A percentile compares a stretch with the other conserved stretches of the same genome.
These are phyloP conservation scores for Peromyscus nudipes DNA, from an alignment of 2,797 vertebrate species.

Conservation along the genomic window DNA sequence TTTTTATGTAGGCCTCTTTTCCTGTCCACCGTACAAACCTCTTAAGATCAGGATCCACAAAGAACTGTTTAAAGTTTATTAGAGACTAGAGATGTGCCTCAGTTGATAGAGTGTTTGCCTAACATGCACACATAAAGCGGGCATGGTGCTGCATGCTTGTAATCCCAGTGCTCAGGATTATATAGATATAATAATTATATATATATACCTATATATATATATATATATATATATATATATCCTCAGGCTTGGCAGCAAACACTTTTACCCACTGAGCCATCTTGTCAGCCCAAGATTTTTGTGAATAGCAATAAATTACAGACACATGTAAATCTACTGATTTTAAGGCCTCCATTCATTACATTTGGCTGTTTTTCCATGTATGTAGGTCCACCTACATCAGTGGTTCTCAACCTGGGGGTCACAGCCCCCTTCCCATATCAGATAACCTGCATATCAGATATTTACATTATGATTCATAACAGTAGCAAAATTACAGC, in stretches of 20 bases:
- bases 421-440: not conserved
- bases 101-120: not conserved
- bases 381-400: too few species aligned
- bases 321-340: not conserved
- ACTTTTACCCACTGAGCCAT: not conserved
- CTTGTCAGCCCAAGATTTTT: not conserved
- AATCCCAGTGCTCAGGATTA: not conserved
- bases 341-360: not conserved
- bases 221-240: too few species aligned
- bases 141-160: not conserved
- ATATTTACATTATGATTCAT: not conserved
- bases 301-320: not conserved
- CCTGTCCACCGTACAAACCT: not conserved
- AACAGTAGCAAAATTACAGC: not conserved
- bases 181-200: too few species aligned
- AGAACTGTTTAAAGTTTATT: not conserved
- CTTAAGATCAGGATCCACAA: not conserved
- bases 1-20: conserved; percentile 1
- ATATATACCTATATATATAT: too few species aligned
- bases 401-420: not conserved
- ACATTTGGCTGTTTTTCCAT: not conserved
- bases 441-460: not conserved
- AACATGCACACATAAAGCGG: not conserved
- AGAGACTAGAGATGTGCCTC: not conserved
- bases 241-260: too few species aligned